Conservation (phyloP, 1,140 invertebrate genomes). For the Conus betulinus region DNA sequence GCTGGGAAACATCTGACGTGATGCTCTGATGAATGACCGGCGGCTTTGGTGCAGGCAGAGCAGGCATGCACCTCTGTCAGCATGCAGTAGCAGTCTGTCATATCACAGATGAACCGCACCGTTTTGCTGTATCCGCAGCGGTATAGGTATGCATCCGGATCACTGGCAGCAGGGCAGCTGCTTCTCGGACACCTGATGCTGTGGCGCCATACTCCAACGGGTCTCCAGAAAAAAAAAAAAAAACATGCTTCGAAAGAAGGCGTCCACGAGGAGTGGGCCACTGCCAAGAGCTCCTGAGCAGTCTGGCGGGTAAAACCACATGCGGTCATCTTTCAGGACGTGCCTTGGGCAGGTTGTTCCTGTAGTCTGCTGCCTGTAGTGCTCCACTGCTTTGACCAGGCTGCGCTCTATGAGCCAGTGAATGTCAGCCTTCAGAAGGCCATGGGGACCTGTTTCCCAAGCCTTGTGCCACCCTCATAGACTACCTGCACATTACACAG, state of each 20-base stretch:
- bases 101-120: background rate
- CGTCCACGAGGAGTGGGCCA: background rate
- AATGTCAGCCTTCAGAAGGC: background rate
- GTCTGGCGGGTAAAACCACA: background rate
- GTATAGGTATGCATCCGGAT: background rate
- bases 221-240: conserved; percentile 8
- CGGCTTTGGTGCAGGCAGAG: background rate
- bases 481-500: background rate
- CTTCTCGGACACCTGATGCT: background rate
- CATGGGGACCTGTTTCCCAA: background rate
- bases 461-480: background rate
- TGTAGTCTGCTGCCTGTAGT: background rate
- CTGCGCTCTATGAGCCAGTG: background rate
- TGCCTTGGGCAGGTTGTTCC: background rate
- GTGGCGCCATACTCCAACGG: background rate
- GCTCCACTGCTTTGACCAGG: background rate
- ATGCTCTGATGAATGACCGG: background rate
- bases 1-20: background rate
- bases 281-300: background rate
- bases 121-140: background rate
- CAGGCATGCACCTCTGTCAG: background rate
- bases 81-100: background rate
- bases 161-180: background rate
- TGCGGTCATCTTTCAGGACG: background rate
- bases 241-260: background rate